Percentiles rank a stretch among this genome's conserved stretches.
These are phyloP conservation scores for Suncus etruscus DNA, from an alignment of 2,113 vertebrate genomes.

Conservation along the genomic window DNA sequence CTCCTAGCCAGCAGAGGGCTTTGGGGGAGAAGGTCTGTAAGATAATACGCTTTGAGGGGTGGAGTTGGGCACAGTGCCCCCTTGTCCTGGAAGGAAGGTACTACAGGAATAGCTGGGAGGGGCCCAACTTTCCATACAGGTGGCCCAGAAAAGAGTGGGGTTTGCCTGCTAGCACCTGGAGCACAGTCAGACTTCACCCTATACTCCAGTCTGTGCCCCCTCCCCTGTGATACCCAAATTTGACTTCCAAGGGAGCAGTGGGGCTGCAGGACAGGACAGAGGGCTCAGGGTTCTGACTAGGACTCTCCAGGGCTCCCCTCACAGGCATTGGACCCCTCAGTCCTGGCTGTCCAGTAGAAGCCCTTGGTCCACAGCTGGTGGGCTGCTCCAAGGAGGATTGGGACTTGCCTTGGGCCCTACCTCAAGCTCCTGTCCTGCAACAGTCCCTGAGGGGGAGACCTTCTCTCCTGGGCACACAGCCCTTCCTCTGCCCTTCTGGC, in stretches of 20 bases:
- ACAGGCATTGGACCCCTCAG: too few relatives aligned
- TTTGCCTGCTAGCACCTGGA: too few relatives aligned
- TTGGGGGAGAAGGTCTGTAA: too few relatives aligned
- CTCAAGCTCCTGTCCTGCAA: neutral
- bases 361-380: too few relatives aligned
- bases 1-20: too few relatives aligned
- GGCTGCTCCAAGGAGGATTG: too few relatives aligned
- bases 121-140: neutral
- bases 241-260: neutral
- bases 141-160: accelerated
- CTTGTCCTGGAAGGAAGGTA: accelerated
- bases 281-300: neutral
- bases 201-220: neutral
- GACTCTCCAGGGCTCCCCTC: too few relatives aligned
- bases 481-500: neutral
- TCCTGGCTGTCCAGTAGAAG: neutral
- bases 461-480: neutral
- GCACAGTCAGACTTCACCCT: too few relatives aligned
- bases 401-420: neutral
- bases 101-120: neutral
- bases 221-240: neutral
- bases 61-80: too few relatives aligned
- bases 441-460: neutral
- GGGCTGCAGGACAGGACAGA: neutral
- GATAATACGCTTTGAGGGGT: too few relatives aligned